Conservation (phyloP, 2,888 invertebrate genomes). For the Lochmaea crataegi region DNA sequence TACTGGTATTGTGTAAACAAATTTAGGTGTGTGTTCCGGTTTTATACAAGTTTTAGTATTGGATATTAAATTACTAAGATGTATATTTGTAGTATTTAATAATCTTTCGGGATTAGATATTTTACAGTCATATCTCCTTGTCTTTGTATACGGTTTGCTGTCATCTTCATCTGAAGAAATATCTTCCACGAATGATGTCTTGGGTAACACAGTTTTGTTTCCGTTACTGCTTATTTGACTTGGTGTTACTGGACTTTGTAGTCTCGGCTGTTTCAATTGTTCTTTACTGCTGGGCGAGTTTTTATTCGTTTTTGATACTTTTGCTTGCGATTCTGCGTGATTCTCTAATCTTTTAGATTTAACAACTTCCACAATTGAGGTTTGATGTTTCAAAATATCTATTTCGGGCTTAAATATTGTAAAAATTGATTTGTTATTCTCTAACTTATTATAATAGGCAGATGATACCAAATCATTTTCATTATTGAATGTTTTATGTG, state of each 20-base stretch:
- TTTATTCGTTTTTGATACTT: neutral
- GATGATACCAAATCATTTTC: neutral
- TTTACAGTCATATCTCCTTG: neutral
- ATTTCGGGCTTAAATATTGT: neutral
- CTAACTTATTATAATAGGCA: neutral
- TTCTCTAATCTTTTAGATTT: too few species aligned
- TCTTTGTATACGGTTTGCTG: neutral
- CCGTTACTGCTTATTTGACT: neutral
- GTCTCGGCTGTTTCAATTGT: neutral
- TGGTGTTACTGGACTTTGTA: neutral
- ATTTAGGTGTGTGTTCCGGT: neutral
- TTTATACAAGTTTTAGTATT: neutral
- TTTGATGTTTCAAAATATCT: neutral
- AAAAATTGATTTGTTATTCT: neutral
- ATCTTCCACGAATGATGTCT: conserved; percentile 29
- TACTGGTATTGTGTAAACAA: conserved; percentile 6
- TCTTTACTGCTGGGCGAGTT: neutral
- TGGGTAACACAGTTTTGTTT: neutral
- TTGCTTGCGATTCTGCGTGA: neutral
- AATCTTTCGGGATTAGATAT: neutral
- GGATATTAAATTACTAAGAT: neutral
- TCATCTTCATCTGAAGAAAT: conserved; percentile 38
- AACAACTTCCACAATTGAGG: neutral
- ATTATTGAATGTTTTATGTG: neutral
- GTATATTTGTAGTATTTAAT: neutral